These are phyloP conservation scores for Pluvianellus socialis DNA, from an alignment of 2,113 vertebrate species.

Conservation along the genomic window DNA sequence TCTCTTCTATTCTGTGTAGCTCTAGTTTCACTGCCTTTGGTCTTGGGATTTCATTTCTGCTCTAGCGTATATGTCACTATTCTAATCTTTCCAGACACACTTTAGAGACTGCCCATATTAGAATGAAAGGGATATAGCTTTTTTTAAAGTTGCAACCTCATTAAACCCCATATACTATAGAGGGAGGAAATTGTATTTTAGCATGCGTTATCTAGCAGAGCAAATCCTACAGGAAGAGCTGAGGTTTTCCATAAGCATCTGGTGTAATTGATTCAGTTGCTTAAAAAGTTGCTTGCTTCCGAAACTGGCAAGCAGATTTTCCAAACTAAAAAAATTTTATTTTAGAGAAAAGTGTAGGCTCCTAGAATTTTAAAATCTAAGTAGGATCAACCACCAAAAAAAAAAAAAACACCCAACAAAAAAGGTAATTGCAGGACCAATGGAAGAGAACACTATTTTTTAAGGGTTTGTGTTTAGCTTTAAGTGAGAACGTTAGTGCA, in stretches of 20 bases:
- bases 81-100: background rate
- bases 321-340: background rate
- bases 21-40: background rate
- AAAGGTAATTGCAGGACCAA: background rate
- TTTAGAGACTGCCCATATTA: background rate
- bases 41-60: background rate
- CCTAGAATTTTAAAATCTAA: background rate
- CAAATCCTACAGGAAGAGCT: background rate
- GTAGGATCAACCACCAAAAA: background rate
- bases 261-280: background rate
- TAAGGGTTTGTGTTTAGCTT: background rate
- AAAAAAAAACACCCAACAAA: background rate
- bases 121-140: background rate
- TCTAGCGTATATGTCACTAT: background rate
- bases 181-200: background rate
- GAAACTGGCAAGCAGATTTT: background rate
- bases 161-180: background rate
- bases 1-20: background rate
- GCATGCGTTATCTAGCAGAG: background rate
- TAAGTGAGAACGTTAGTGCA: background rate
- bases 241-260: background rate
- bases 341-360: background rate
- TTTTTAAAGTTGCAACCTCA: background rate
- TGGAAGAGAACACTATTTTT: background rate
- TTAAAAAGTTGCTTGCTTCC: background rate